Evolutionary conservation across 2,797 vertebrate species (phyloP), one percentile per base, ranked within the genome.

Genomic region (Sebastiscus albofasciatus): DNA sequence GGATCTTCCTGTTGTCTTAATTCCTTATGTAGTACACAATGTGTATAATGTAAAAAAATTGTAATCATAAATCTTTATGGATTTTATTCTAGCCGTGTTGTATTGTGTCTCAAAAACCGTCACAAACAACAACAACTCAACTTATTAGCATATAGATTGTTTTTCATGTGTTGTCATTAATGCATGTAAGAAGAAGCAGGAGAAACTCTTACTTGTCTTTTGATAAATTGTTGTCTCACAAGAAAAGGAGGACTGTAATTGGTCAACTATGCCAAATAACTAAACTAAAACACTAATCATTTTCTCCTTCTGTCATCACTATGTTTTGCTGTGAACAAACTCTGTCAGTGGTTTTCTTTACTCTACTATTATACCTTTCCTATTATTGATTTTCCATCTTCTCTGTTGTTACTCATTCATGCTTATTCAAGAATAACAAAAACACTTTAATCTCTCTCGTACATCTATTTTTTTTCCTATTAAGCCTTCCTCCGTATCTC

Each of bases 341-440:
- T 62, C 13, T 39, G 58, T 55, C 66, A 26, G 24, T 62, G 12
- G 10, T 61, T 81, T 67, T 77, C 26, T 75, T 84, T 33, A 61
- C 54, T 80, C 16, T 54, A 8, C 54, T 68, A 24, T 84, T 75
- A 52, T 67, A 66, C n/a, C 16, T 72, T 69, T 78, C 49, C 6
- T 66, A 16, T 80, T 60, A 74, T 75, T 81, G 31, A 34, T 74
- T 78, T 79, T 11, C 39, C 62, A 34, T 87, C 77, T 67, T 62
- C n/a, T 72, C 56, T 89, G 39, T 80, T 81, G 39, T 80, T 81
- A 61, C 46, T 76, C 36, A 61, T 75, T 58, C 60, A 58, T 79
- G 67, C 56, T 73, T 46, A 14, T 62, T 52, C 24, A 78, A 59
- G 55, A 76, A 54, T 22, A 58, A 67, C 33, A 67, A 70, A 74